phyloP scores from a whole-genome alignment of 1,140 invertebrate genomes.

The Drosophila triauraria region DNA sequence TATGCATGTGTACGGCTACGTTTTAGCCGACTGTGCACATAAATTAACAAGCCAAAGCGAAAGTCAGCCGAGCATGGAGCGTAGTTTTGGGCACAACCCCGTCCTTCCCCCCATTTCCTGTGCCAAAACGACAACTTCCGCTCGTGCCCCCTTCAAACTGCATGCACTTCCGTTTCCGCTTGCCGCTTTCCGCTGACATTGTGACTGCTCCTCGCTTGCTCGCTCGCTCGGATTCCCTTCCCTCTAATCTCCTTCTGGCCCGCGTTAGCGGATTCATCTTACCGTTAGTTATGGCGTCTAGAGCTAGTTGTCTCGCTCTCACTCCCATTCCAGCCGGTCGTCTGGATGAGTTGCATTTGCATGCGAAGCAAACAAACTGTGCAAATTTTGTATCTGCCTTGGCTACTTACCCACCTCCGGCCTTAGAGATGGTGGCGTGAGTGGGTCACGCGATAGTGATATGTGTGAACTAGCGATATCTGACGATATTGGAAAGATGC shows the following conservation, averaged over 20 bases:
- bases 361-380: constrained; percentile 58
- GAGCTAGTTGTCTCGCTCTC: constrained; percentile 7
- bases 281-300: constrained; percentile 64
- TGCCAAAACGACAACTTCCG: constrained; percentile 80
- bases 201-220: constrained; percentile 42
- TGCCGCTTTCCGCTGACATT: constrained; percentile 47
- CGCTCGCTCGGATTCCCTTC: neutral
- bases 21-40: constrained; percentile 64
- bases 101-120: constrained; percentile 48
- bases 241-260: neutral
- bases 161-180: constrained; percentile 59
- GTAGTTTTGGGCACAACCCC: constrained; percentile 20
- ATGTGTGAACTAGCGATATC: neutral
- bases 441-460: constrained; percentile 17
- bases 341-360: constrained; percentile 55
- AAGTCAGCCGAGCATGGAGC: constrained; percentile 67
- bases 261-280: constrained; percentile 62
- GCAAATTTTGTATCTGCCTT: constrained; percentile 41
- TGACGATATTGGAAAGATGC: neutral
- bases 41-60: constrained; percentile 73
- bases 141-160: constrained; percentile 50
- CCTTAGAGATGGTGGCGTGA: constrained; percentile 17
- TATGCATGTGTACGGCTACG: neutral
- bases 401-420: constrained; percentile 11
- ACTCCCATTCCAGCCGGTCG: neutral